Conservation (phyloP, 2,113 vertebrate genomes). For the Anoura caudifer region DNA sequence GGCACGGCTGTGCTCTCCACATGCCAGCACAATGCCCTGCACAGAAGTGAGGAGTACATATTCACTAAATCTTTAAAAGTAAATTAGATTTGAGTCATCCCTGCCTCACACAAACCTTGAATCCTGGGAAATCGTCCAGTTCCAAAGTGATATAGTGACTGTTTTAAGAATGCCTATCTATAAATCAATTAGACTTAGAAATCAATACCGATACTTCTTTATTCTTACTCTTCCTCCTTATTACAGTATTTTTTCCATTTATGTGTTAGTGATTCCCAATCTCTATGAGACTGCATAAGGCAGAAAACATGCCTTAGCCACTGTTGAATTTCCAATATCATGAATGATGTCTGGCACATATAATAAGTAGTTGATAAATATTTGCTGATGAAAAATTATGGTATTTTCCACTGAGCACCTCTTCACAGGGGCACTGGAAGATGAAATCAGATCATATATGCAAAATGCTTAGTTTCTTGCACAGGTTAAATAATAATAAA, state of each 20-base stretch:
- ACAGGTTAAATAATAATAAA: neutral
- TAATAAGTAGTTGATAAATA: neutral
- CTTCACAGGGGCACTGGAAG: neutral
- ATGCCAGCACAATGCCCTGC: neutral
- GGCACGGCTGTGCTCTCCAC: neutral
- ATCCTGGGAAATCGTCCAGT: neutral
- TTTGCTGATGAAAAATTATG: neutral
- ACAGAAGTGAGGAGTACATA: neutral
- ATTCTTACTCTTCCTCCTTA: neutral
- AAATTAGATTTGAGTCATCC: neutral
- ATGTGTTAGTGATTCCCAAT: neutral
- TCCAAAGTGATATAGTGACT: neutral
- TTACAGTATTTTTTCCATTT: neutral
- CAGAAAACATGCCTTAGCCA: neutral
- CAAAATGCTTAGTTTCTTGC: neutral
- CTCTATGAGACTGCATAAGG: neutral
- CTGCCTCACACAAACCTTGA: neutral
- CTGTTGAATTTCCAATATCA: neutral
- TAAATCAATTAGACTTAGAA: slow-evolving; percentile 28
- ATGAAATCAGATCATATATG: neutral
- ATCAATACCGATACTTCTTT: neutral
- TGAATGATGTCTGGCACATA: neutral
- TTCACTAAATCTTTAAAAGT: neutral
- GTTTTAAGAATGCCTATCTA: neutral
- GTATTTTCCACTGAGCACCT: neutral